Conservation (phyloP, 2,888 invertebrate genomes). For the Conomelus anceps region DNA sequence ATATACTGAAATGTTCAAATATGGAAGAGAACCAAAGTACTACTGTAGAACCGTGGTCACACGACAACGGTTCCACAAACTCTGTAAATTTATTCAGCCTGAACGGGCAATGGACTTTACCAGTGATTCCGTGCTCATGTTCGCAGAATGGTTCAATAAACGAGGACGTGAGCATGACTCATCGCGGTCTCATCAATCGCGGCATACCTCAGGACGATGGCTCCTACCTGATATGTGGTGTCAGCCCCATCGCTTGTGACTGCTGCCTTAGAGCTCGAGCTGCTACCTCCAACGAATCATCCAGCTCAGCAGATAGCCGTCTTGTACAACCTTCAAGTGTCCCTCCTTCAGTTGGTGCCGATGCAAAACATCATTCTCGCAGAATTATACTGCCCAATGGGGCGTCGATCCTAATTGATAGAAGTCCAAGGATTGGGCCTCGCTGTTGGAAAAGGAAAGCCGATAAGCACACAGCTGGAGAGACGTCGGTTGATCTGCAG, state of each 20-base stretch:
- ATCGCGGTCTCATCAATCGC: slow-evolving; percentile 22
- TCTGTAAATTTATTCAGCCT: slow-evolving; percentile 1
- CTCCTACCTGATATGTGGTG: neutral
- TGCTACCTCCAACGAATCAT: neutral
- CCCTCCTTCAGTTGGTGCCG: neutral
- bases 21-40: neutral
- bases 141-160: slow-evolving; percentile 11
- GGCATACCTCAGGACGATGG: slow-evolving; percentile 20
- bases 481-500: slow-evolving; percentile 22
- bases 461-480: neutral
- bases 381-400: neutral
- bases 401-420: neutral
- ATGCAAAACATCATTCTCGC: too few relatives aligned
- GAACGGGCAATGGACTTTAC: slow-evolving; percentile 25
- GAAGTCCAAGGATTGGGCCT: neutral
- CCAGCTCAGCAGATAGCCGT: neutral
- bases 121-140: slow-evolving; percentile 22
- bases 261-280: neutral
- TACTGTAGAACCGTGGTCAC: neutral
- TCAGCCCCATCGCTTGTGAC: neutral
- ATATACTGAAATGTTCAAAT: neutral
- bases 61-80: neutral
- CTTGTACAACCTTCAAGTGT: neutral
- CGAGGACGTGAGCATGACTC: slow-evolving; percentile 21
- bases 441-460: neutral